These are phyloP conservation scores for Psylliodes chrysocephalus DNA, from an alignment of 2,888 invertebrate genomes.

Conservation along the genomic window DNA sequence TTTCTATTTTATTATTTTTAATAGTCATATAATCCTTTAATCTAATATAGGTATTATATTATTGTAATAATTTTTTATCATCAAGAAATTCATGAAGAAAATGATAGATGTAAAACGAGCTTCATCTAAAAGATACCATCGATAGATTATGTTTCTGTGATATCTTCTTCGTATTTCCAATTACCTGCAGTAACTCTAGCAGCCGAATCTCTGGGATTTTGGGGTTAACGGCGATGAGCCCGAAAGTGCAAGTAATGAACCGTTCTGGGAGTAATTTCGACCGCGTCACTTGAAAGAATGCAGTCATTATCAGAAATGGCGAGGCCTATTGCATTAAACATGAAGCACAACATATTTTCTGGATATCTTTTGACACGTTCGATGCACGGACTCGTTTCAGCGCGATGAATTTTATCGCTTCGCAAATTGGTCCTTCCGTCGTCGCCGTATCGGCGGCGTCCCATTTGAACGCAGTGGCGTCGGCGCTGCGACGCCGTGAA, in stretches of 20 bases:
- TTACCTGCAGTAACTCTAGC: constrained; percentile 6
- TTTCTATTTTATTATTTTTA: too few relatives aligned
- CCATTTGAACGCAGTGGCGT: constrained; percentile 28
- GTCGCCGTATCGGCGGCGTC: constrained; percentile 28
- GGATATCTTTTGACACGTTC: constrained; percentile 58
- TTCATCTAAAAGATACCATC: too few relatives aligned
- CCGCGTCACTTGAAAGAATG: constrained; percentile 56
- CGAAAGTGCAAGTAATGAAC: constrained; percentile 52
- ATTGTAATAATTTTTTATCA: too few relatives aligned
- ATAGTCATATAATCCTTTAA: too few relatives aligned
- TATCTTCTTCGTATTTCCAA: background rate
- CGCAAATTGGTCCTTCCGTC: constrained; percentile 41
- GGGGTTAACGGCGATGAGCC: constrained; percentile 18
- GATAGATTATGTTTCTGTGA: too few relatives aligned
- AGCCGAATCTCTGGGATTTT: background rate
- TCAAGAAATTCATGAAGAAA: too few relatives aligned
- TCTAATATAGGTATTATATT: too few relatives aligned
- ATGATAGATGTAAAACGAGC: too few relatives aligned
- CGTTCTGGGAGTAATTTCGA: constrained; percentile 56
- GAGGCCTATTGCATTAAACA: constrained; percentile 60
- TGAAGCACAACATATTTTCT: constrained; percentile 58
- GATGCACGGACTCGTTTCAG: constrained; percentile 40
- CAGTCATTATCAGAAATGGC: constrained; percentile 59
- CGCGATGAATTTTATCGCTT: constrained; percentile 40
- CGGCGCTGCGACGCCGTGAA: constrained; percentile 13